These are phyloP conservation scores for Sebastes vulpes DNA, from an alignment of 2,797 vertebrate genomes.

Conservation along the genomic window DNA sequence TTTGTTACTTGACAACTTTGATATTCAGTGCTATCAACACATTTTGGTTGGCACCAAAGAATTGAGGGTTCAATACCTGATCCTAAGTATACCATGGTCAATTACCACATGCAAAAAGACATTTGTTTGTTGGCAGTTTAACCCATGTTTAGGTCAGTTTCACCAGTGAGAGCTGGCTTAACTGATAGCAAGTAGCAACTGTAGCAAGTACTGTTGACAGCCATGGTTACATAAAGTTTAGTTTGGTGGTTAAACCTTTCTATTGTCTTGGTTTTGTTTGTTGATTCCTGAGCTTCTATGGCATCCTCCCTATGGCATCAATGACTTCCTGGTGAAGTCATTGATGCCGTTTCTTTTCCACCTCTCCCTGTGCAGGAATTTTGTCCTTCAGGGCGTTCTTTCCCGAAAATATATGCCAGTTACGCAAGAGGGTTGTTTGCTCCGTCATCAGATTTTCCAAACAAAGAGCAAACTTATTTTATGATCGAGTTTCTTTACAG, in stretches of 20 bases:
- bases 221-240: background rate
- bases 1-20: background rate
- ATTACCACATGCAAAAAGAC: background rate
- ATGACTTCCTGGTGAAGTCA: background rate
- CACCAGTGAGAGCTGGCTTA: background rate
- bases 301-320: background rate
- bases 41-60: background rate
- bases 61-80: background rate
- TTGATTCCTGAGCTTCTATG: background rate
- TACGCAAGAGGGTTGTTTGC: conserved; percentile 10
- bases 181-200: background rate
- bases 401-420: background rate
- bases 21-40: background rate
- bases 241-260: background rate
- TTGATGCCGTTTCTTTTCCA: background rate
- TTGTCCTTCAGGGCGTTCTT: conserved; percentile 22
- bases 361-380: conserved; percentile 34
- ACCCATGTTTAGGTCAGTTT: background rate
- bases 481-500: background rate
- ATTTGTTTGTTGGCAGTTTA: background rate
- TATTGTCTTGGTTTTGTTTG: background rate
- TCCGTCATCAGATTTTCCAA: conserved; percentile 8
- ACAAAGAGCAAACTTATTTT: background rate
- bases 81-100: no score
- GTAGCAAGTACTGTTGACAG: background rate